Percentiles rank a stretch among this genome's conserved stretches.
phyloP scores from a whole-genome alignment of 1,140 invertebrate genomes.

The Eulimnadia texana region DNA sequence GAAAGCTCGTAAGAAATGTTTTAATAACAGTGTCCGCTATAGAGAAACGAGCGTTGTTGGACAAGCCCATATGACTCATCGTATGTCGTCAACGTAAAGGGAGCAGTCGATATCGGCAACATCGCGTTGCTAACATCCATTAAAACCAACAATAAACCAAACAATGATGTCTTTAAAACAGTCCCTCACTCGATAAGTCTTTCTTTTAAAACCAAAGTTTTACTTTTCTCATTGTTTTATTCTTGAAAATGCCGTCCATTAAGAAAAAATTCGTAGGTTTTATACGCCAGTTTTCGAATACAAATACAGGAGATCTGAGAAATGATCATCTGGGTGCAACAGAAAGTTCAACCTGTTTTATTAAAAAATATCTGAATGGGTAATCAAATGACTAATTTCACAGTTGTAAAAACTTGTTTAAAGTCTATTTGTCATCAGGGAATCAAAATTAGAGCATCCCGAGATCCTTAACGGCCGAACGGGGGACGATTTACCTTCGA shows the following conservation, averaged over 20 bases:
- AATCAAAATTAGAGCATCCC: constrained; percentile 24
- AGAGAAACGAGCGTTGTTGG: too few relatives aligned
- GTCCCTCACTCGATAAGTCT: too few relatives aligned
- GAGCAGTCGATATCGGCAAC: too few relatives aligned
- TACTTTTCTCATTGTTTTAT: too few relatives aligned
- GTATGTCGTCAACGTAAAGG: too few relatives aligned
- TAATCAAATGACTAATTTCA: constrained; percentile 26
- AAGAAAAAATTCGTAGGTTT: constrained; percentile 56
- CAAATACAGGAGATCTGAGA: constrained; percentile 38
- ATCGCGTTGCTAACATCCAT: too few relatives aligned
- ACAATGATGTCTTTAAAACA: too few relatives aligned
- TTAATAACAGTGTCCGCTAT: too few relatives aligned
- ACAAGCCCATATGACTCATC: too few relatives aligned
- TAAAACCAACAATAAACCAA: too few relatives aligned
- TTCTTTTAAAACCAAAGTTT: too few relatives aligned
- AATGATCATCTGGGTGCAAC: constrained; percentile 34
- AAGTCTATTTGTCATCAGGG: constrained; percentile 19
- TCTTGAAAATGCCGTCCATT: constrained; percentile 56
- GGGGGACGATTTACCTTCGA: constrained; percentile 44
- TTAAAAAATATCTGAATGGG: constrained; percentile 57
- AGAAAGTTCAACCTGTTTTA: constrained; percentile 46
- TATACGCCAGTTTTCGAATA: constrained; percentile 47
- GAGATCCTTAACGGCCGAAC: constrained; percentile 42
- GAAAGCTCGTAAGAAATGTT: too few relatives aligned
- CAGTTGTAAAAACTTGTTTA: background rate